phyloP scores from a whole-genome alignment of 92 coral and sea anemone species.

The Paragorgia papillata region DNA sequence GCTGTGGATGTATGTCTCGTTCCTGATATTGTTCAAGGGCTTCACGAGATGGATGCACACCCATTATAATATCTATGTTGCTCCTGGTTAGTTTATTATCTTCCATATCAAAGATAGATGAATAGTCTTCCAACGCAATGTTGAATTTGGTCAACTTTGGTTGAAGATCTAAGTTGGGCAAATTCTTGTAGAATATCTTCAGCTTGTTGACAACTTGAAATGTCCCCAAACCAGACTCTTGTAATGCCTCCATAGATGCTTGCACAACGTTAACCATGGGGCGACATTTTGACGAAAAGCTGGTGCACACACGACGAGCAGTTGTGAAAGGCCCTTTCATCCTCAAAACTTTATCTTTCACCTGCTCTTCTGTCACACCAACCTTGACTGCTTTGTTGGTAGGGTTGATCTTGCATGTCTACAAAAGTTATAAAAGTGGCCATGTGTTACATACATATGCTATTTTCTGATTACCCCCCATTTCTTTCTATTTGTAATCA shows the following conservation, averaged over 20 bases:
- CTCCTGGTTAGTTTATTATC: slow-evolving; percentile 43
- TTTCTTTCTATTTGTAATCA: too few species aligned
- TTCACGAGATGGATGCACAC: slow-evolving; percentile 40
- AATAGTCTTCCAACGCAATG: slow-evolving; percentile 26
- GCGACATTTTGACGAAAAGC: slow-evolving; percentile 56
- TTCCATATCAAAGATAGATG: slow-evolving; percentile 23
- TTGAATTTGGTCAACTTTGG: slow-evolving; percentile 46
- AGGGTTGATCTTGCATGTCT: slow-evolving; percentile 25
- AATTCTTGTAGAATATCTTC: slow-evolving; percentile 52
- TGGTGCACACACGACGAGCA: slow-evolving; percentile 61
- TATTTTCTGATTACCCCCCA: too few species aligned
- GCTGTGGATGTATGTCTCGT: too few species aligned
- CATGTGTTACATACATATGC: too few species aligned
- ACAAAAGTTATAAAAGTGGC: background rate
- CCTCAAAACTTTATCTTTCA: slow-evolving; percentile 45
- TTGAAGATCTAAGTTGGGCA: slow-evolving; percentile 49
- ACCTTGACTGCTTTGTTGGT: slow-evolving; percentile 51
- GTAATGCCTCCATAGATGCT: slow-evolving; percentile 49
- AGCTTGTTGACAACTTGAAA: slow-evolving; percentile 34
- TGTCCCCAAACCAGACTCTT: slow-evolving; percentile 22
- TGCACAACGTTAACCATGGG: slow-evolving; percentile 52
- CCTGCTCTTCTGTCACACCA: slow-evolving; percentile 49
- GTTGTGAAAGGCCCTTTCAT: slow-evolving; percentile 68
- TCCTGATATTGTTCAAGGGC: too few species aligned
- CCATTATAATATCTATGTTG: slow-evolving; percentile 27